A percentile compares a stretch with the other conserved stretches of the same genome.
phyloP scores from a whole-genome alignment of 2,797 vertebrate genomes.

The Anisognathus igniventris region DNA sequence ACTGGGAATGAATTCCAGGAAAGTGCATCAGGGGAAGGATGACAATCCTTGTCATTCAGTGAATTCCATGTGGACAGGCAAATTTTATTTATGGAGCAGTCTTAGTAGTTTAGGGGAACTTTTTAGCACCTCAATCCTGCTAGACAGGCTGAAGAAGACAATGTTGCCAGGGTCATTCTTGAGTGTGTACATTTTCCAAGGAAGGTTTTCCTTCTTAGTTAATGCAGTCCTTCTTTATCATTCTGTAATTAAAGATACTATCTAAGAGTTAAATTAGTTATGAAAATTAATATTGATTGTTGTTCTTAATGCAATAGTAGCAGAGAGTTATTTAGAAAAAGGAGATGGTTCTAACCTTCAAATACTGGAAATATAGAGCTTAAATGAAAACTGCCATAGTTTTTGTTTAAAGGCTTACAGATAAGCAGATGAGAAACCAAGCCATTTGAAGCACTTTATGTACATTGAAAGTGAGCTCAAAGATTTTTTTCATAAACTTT shows the following conservation, averaged over 20 bases:
- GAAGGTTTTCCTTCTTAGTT: background rate
- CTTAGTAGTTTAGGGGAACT: background rate
- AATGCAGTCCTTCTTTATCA: background rate
- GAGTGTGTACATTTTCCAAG: background rate
- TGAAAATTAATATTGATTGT: background rate
- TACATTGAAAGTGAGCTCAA: background rate
- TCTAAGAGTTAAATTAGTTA: background rate
- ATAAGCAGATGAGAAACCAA: background rate
- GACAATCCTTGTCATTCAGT: background rate
- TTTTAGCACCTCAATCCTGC: background rate
- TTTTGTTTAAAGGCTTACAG: background rate
- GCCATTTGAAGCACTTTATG: background rate
- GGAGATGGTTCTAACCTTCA: background rate
- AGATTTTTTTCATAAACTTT: background rate
- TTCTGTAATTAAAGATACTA: background rate
- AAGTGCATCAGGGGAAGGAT: background rate
- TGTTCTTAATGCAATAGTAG: background rate
- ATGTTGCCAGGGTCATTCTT: background rate
- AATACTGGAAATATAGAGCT: background rate
- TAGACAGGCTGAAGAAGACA: background rate
- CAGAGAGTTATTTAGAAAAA: background rate
- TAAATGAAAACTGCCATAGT: background rate
- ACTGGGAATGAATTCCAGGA: background rate
- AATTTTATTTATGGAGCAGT: background rate
- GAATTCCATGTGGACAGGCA: background rate